Conservation (phyloP, 2,113 vertebrate species). For the Misgurnus mizolepis region DNA sequence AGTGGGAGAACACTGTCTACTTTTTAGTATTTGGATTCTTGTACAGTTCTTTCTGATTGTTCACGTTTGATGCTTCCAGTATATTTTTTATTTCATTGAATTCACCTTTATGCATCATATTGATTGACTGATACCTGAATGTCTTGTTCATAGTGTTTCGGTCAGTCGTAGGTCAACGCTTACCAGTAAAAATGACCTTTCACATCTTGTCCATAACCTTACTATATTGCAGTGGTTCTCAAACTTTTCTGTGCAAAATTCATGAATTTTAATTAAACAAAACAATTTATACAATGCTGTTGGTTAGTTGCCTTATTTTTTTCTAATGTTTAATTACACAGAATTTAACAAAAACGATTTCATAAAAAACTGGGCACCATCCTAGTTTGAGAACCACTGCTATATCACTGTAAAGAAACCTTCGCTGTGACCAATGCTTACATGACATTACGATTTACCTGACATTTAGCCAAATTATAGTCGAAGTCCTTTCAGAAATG, state of each 20-base stretch:
- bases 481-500: not conserved
- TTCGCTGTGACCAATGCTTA: slow-evolving; percentile 32
- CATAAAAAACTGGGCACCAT: too few species aligned
- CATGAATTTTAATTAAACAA: too few species aligned
- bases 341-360: too few species aligned
- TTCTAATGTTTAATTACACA: too few species aligned
- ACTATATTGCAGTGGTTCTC: not conserved
- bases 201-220: not conserved
- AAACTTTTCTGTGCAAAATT: too few species aligned
- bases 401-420: slow-evolving; percentile 26
- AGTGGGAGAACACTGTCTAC: slow-evolving; percentile 51
- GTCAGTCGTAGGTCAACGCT: slow-evolving; percentile 19
- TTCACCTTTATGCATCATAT: slow-evolving; percentile 53
- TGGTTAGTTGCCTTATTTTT: too few species aligned
- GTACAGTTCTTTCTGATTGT: slow-evolving; percentile 61
- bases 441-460: not conserved
- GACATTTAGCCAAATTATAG: slow-evolving; percentile 22
- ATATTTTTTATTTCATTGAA: slow-evolving; percentile 46
- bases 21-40: slow-evolving; percentile 62
- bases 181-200: not conserved
- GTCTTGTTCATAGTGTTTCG: slow-evolving; percentile 21
- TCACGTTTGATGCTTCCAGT: slow-evolving; percentile 65
- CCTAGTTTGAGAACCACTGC: too few species aligned
- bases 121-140: slow-evolving; percentile 44
- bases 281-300: too few species aligned